phyloP scores from a whole-genome alignment of 53 echinoderm and acorn worm species.

The Henricia sp. region DNA sequence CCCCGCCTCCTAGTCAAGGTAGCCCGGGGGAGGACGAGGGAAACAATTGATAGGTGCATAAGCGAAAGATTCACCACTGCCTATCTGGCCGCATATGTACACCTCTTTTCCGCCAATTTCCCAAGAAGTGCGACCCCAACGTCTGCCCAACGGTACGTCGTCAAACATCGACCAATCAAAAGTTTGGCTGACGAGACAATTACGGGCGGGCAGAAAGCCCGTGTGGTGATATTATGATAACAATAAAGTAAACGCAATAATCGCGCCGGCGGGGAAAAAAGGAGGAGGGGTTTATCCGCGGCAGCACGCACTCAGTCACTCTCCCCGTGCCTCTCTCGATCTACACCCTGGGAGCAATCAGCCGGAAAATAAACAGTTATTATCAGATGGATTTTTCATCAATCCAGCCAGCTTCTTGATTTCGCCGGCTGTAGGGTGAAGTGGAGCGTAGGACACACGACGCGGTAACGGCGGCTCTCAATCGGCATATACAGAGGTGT shows the following conservation, averaged over 20 bases:
- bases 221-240: slow-evolving; percentile 11
- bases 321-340: slow-evolving; percentile 12
- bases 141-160: slow-evolving; percentile 34
- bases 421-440: slow-evolving; percentile 54
- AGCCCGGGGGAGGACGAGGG: too few species aligned
- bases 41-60: too few species aligned
- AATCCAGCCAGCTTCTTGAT: slow-evolving; percentile 57
- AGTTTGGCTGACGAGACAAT: slow-evolving; percentile 61
- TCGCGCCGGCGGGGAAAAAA: slow-evolving; percentile 46
- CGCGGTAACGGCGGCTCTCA: slow-evolving; percentile 30
- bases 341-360: slow-evolving; percentile 56
- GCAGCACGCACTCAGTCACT: slow-evolving; percentile 18
- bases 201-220: slow-evolving; percentile 28
- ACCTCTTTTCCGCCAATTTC: slow-evolving; percentile 6
- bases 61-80: too few species aligned
- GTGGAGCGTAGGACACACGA: slow-evolving; percentile 37
- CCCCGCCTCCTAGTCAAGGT: too few species aligned
- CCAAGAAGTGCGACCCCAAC: slow-evolving; percentile 46
- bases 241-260: slow-evolving; percentile 43
- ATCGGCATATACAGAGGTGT: slow-evolving; percentile 25
- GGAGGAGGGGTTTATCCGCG: slow-evolving; percentile 15
- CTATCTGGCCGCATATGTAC: too few species aligned
- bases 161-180: slow-evolving; percentile 76
- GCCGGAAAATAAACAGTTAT: slow-evolving; percentile 63
- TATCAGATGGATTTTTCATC: slow-evolving; percentile 61